These are phyloP conservation scores for Polyommatus iphigenia DNA, from an alignment of 2,888 invertebrate genomes.

Conservation along the genomic window DNA sequence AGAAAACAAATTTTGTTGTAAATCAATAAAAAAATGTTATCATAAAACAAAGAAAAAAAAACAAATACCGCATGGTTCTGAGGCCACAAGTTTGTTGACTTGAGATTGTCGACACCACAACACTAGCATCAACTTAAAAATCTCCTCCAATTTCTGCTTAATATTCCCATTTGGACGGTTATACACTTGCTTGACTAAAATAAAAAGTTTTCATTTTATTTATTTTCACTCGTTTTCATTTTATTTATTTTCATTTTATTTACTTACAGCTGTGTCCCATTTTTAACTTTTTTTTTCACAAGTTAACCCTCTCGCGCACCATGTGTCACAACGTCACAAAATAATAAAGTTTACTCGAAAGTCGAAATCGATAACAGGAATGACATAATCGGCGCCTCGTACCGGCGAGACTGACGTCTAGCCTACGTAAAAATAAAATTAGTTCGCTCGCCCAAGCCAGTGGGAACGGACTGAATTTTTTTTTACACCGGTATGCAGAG, in stretches of 20 bases:
- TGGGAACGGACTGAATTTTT: conserved; percentile 53
- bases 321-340: conserved; percentile 21
- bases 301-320: not conserved
- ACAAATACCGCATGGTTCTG: conserved; percentile 78
- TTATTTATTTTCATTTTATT: conserved; percentile 23
- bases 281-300: conserved; percentile 37
- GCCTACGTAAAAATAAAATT: conserved; percentile 68
- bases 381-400: conserved; percentile 62
- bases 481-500: conserved; percentile 37
- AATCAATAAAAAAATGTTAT: conserved; percentile 18
- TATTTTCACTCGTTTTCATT: conserved; percentile 12
- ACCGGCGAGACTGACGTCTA: conserved; percentile 72
- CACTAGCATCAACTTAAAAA: conserved; percentile 89
- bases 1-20: no score
- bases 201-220: conserved; percentile 26
- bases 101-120: conserved; percentile 90
- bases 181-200: conserved; percentile 68
- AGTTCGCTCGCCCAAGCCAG: conserved; percentile 46
- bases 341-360: conserved; percentile 34
- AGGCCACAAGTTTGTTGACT: conserved; percentile 83
- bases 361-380: conserved; percentile 41
- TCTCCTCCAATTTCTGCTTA: conserved; percentile 85
- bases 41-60: conserved; percentile 23
- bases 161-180: conserved; percentile 63
- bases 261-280: conserved; percentile 71